phyloP scores from a whole-genome alignment of 2,888 invertebrate species.

The Epinotia brunnichana region DNA sequence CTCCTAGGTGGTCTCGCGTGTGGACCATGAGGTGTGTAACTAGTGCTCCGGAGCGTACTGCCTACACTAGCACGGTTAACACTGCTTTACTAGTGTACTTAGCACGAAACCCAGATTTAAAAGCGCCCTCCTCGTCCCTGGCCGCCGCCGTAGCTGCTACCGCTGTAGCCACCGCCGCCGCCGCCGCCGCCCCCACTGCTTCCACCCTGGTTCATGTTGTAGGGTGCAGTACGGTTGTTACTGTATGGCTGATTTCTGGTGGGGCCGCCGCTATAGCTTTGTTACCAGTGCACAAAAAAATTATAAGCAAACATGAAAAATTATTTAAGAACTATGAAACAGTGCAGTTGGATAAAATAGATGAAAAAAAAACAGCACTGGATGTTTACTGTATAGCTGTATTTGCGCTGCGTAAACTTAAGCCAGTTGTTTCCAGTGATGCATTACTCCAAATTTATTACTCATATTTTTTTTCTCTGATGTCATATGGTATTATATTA shows the following conservation, averaged over 20 bases:
- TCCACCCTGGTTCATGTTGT: conserved; percentile 87
- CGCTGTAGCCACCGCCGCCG: conserved; percentile 66
- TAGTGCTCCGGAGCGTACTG: conserved; percentile 84
- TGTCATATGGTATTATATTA: no score
- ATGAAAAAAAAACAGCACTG: no score
- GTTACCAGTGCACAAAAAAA: no score
- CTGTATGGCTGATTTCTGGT: conserved; percentile 90
- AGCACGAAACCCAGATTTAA: conserved; percentile 77
- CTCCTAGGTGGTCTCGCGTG: conserved; percentile 80
- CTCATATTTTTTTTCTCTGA: no score
- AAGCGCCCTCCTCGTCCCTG: conserved; percentile 67
- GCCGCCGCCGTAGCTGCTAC: conserved; percentile 73
- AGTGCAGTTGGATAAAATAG: no score
- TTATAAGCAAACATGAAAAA: no score
- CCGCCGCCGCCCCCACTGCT: conserved; percentile 79
- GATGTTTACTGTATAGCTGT: no score
- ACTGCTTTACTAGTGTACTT: conserved; percentile 84
- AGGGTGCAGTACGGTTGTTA: conserved; percentile 87
- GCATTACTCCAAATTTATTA: no score
- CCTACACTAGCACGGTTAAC: conserved; percentile 82
- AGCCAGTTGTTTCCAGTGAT: no score
- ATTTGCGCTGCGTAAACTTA: no score
- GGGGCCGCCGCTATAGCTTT: conserved; percentile 93
- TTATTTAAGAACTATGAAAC: no score
- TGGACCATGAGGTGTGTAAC: conserved; percentile 80